These are phyloP conservation scores for Channa maculata DNA, from an alignment of 2,113 vertebrate genomes.

Conservation along the genomic window DNA sequence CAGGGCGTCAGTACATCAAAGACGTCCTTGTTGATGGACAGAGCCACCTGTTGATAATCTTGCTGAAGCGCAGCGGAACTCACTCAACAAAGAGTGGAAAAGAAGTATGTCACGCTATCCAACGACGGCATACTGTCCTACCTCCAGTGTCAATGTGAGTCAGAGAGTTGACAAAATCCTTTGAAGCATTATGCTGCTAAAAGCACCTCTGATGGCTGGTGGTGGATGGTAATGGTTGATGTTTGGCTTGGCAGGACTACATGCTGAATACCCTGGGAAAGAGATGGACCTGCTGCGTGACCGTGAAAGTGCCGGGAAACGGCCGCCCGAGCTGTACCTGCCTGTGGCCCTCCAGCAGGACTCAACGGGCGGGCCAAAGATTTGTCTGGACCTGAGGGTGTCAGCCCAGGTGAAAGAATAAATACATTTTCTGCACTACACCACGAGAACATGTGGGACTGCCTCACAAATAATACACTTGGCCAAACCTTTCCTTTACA, in stretches of 20 bases:
- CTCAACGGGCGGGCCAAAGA: slow-evolving; percentile 93
- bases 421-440: not conserved
- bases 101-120: slow-evolving; percentile 95
- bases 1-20: slow-evolving; percentile 94
- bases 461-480: not conserved
- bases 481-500: not conserved
- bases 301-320: slow-evolving; percentile 97
- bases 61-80: slow-evolving; percentile 94
- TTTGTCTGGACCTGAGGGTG: slow-evolving; percentile 82
- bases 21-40: slow-evolving; percentile 85
- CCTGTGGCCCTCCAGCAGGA: slow-evolving; percentile 87
- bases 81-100: slow-evolving; percentile 99
- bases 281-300: slow-evolving; percentile 96
- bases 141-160: slow-evolving; percentile 92
- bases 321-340: slow-evolving; percentile 89
- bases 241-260: slow-evolving; percentile 86
- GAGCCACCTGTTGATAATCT: slow-evolving; percentile 92
- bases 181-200: slow-evolving; percentile 10
- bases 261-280: slow-evolving; percentile 94
- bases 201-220: not conserved
- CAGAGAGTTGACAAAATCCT: slow-evolving; percentile 9
- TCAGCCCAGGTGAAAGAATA: slow-evolving; percentile 58
- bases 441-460: not conserved
- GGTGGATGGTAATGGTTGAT: slow-evolving; percentile 34
- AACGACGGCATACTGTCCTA: slow-evolving; percentile 94